These are phyloP conservation scores for Calvadosia cruxmelitensis DNA, from an alignment of 30 jellyfish, hydroid and myxozoan genomes.

Conservation along the genomic window DNA sequence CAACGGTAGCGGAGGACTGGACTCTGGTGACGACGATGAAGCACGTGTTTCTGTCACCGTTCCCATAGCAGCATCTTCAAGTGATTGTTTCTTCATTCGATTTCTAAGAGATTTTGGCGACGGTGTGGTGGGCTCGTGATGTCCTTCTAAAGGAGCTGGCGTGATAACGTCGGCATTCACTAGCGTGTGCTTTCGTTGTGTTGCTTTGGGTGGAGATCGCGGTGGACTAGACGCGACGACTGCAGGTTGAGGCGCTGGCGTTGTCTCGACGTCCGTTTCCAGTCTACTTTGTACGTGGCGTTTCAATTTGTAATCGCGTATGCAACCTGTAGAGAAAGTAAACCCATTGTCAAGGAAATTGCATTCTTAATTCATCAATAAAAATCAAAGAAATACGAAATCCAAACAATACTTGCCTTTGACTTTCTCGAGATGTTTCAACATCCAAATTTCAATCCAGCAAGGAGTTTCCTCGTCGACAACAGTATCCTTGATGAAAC, in stretches of 20 bases:
- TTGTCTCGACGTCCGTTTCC: not conserved
- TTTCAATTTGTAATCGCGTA: not conserved
- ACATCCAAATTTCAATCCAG: conserved; percentile 95
- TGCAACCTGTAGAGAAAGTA: not conserved
- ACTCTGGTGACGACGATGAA: not conserved
- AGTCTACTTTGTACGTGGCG: not conserved
- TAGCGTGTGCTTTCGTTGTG: too few relatives aligned
- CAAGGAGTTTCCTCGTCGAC: conserved; percentile 98
- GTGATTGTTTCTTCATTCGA: not conserved
- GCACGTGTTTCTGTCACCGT: not conserved
- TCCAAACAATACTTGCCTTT: conserved; percentile 34
- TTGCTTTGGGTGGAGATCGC: too few relatives aligned
- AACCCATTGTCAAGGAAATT: too few relatives aligned
- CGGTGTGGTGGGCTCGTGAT: not conserved
- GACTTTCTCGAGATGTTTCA: conserved; percentile 67
- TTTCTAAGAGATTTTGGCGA: not conserved
- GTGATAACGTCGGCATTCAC: too few relatives aligned
- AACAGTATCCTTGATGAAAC: conserved; percentile 90
- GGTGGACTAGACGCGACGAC: not conserved
- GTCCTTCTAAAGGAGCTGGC: not conserved
- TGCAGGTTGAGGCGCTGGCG: not conserved
- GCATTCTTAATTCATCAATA: too few relatives aligned
- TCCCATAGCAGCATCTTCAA: not conserved
- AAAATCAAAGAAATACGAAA: too few relatives aligned
- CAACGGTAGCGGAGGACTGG: conserved; percentile 22